Evolutionary conservation across 2,888 invertebrate genomes (phyloP), one percentile per base, ranked within the genome.

Genomic region (Pristionchus japonicus): DNA sequence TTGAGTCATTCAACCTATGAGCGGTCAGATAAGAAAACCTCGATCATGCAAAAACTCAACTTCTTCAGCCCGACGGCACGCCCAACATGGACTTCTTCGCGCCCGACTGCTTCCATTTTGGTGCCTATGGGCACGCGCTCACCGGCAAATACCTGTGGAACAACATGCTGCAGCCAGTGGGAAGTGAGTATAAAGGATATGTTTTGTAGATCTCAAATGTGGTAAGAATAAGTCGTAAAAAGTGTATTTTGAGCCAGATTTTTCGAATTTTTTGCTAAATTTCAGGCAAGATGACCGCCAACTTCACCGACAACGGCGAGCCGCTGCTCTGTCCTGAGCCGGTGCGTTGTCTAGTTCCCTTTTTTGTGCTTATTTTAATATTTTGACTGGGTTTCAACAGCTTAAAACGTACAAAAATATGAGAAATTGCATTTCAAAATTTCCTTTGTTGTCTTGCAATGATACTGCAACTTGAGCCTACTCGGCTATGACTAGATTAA

Each of bases 81-180:
- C 89, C 90, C 23, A 90, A 92, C 61, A 83, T 92, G 88, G 89
- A 90, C 61, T 92, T 91, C 91, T 92, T 92, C 89, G 91, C 92
- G 20, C 91, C 92, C 0, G 92, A 92, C 83, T 92, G 92, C 84
- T 92, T 92, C 91, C 92, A 92, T 67, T 92, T 92, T 88, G 90
- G 91, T 0, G 89, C 89, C 40, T 88, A 91, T 1, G 92, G 92
- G 23, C 92, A 92, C 84, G 90, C 90, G 13, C 89, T 86, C 37
- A 43, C 89, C 49, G 90, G 88, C 86, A 89, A 90, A 52, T 89
- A 90, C 49, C 87, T 92, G 52, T 92, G 92, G 92, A 92, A 92
- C 74, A 92, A 57, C 40, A 40, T 84, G 57, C 11, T 84, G 52
- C 84, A 84, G 61, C 84, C 84, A n/a, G 84, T 84, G 1, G 84